Evolutionary conservation across 2,888 invertebrate species (phyloP).

Genomic region (Tortricodes alternella): DNA sequence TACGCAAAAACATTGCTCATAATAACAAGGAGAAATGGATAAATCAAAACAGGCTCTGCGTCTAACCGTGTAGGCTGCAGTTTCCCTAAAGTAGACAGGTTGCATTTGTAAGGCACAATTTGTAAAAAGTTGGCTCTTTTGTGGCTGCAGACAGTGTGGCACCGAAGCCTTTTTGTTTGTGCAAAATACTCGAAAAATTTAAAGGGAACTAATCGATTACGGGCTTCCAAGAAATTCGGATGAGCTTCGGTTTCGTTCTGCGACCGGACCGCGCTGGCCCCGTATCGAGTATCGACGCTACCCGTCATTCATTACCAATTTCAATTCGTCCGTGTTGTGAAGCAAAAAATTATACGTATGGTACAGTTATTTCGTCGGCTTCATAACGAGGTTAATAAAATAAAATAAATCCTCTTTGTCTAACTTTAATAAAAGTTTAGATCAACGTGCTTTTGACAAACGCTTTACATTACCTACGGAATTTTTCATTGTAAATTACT

Average conservation of each 20-base stretch:
- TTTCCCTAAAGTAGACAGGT: slow-evolving; percentile 46
- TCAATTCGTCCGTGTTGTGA: slow-evolving; percentile 19
- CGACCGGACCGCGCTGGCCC: not conserved
- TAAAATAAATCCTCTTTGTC: not conserved
- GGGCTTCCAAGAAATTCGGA: slow-evolving; percentile 64
- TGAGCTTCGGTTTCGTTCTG: slow-evolving; percentile 35
- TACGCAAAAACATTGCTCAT: slow-evolving; percentile 69
- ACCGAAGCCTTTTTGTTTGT: slow-evolving; percentile 72
- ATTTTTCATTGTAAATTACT: too few relatives aligned
- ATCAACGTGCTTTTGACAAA: not conserved
- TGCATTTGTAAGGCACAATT: slow-evolving; percentile 74
- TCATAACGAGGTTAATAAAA: slow-evolving; percentile 1
- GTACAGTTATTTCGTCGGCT: slow-evolving; percentile 27
- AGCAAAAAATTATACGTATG: not conserved
- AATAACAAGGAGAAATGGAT: slow-evolving; percentile 47
- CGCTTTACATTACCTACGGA: too few relatives aligned
- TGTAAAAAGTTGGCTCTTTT: slow-evolving; percentile 69
- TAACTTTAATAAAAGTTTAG: not conserved
- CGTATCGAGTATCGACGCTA: slow-evolving; percentile 20
- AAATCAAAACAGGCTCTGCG: slow-evolving; percentile 47
- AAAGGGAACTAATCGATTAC: slow-evolving; percentile 55
- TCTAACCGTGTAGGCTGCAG: slow-evolving; percentile 43
- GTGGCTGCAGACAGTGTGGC: slow-evolving; percentile 79
- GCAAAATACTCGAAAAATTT: slow-evolving; percentile 58
- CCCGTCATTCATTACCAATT: slow-evolving; percentile 20